Evolutionary conservation across 2,113 vertebrate genomes (phyloP).

Genomic region (Notiomystis cincta): DNA sequence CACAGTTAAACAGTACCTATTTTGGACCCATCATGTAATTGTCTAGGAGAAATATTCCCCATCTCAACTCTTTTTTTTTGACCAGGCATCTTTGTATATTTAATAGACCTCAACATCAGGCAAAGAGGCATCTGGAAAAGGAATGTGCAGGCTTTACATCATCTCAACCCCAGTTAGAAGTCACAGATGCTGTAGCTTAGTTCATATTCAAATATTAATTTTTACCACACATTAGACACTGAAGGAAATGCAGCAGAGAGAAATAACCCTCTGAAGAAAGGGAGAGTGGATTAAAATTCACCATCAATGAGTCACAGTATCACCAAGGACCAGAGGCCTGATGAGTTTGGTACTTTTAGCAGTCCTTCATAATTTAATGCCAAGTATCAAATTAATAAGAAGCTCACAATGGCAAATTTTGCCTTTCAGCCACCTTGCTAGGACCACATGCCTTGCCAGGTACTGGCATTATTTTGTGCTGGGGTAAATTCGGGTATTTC

Average conservation of each 20-base stretch:
- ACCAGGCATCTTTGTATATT: neutral
- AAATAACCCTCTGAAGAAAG: neutral
- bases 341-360: neutral
- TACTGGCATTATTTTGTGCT: neutral
- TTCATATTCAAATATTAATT: neutral
- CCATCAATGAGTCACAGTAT: neutral
- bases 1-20: neutral
- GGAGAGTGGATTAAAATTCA: neutral
- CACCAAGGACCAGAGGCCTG: neutral
- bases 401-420: neutral
- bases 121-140: neutral
- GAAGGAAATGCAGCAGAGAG: neutral
- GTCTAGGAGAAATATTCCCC: neutral
- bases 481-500: neutral
- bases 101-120: neutral
- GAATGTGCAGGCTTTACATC: neutral
- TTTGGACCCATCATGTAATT: neutral
- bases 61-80: neutral
- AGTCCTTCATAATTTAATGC: neutral
- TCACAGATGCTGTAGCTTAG: neutral
- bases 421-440: neutral
- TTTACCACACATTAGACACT: neutral
- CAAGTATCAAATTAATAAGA: neutral
- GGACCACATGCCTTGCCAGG: neutral
- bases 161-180: neutral